Conservation (phyloP, 2,888 invertebrate species). For the Meta bourneti region DNA sequence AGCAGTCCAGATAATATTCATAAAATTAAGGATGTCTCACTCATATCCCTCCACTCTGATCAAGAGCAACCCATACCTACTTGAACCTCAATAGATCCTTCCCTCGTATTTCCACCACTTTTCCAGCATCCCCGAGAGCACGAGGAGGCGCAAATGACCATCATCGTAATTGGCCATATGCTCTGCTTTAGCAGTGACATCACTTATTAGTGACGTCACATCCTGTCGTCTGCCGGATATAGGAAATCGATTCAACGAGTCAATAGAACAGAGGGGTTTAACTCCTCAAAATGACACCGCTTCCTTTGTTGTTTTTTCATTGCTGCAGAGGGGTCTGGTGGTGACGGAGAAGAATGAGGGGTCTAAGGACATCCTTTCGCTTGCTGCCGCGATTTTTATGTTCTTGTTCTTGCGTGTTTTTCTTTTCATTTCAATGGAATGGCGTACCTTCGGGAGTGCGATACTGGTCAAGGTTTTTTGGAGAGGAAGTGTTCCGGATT, state of each 20-base stretch:
- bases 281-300: conserved; percentile 66
- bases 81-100: not conserved
- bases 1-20: not conserved
- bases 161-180: conserved; percentile 64
- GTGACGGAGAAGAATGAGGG: conserved; percentile 17
- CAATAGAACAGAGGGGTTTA: conserved; percentile 68
- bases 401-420: conserved; percentile 7
- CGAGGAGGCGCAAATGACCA: conserved; percentile 57
- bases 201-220: conserved; percentile 68
- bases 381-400: conserved; percentile 1
- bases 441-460: conserved; percentile 25
- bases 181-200: conserved; percentile 52
- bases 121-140: not conserved
- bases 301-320: conserved; percentile 28
- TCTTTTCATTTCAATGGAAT: conserved; percentile 20
- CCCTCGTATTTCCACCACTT: not conserved
- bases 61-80: not conserved
- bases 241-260: conserved; percentile 73
- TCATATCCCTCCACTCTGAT: not conserved
- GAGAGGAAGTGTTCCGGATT: conserved; percentile 36
- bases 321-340: not conserved
- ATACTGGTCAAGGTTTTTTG: conserved; percentile 66
- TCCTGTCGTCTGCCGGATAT: conserved; percentile 76
- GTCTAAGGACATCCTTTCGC: conserved; percentile 69
- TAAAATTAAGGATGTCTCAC: not conserved